Conservation (phyloP, 2,113 vertebrate genomes). For the Ctenomys sociabilis region DNA sequence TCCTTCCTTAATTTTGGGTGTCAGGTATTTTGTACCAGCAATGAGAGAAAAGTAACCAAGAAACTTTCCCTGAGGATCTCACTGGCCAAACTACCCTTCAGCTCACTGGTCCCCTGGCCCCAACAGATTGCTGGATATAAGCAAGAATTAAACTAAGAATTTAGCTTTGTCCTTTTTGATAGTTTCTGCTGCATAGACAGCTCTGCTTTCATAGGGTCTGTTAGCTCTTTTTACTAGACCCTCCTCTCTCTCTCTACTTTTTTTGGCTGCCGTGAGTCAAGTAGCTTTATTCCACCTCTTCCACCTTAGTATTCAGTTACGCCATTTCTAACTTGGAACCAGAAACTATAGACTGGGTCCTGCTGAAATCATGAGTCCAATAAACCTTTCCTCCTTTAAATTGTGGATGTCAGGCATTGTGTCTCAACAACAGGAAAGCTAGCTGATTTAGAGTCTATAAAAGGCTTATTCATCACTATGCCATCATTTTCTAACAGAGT, state of each 20-base stretch:
- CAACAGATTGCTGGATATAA: background rate
- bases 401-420: background rate
- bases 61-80: background rate
- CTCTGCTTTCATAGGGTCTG: background rate
- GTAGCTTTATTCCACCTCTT: background rate
- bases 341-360: background rate
- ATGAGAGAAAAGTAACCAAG: too few species aligned
- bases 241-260: background rate
- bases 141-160: background rate
- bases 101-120: background rate
- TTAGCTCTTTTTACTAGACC: background rate
- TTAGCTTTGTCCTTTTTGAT: background rate
- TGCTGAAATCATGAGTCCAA: background rate
- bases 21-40: too few species aligned
- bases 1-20: too few species aligned
- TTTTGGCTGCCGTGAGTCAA: background rate
- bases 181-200: background rate
- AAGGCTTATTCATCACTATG: background rate
- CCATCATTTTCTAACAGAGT: background rate
- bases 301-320: background rate
- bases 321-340: background rate
- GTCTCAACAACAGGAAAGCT: background rate
- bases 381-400: background rate
- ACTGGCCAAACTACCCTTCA: background rate
- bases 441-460: background rate